Percentiles rank a stretch among this genome's conserved stretches.
phyloP scores from a whole-genome alignment of 2,888 invertebrate genomes.

The Cerastis leucographa region DNA sequence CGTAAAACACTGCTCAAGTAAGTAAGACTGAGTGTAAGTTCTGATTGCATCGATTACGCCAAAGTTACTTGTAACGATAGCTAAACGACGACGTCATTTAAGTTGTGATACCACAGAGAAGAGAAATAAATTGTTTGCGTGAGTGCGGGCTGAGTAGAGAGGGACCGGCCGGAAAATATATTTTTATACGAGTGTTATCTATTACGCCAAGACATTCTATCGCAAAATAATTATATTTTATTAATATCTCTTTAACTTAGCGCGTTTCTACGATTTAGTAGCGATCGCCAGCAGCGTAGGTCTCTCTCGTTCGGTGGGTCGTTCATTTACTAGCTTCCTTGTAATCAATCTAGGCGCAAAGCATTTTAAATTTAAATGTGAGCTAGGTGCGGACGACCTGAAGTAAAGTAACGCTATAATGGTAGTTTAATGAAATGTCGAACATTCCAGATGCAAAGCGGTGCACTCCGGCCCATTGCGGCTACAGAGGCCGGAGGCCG shows the following conservation, averaged over 20 bases:
- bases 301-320: too few species aligned
- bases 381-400: not conserved
- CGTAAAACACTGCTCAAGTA: too few species aligned
- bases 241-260: slow-evolving; percentile 1
- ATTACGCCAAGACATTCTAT: not conserved
- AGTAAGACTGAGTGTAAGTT: too few species aligned
- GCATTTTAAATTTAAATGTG: not conserved
- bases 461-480: slow-evolving; percentile 7
- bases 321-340: too few species aligned
- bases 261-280: slow-evolving; percentile 28
- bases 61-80: too few species aligned
- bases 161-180: too few species aligned
- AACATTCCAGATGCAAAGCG: slow-evolving; percentile 68
- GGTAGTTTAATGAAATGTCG: slow-evolving; percentile 76
- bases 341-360: not conserved
- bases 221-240: not conserved
- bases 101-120: too few species aligned
- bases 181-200: too few species aligned
- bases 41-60: too few species aligned
- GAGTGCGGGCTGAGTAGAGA: too few species aligned
- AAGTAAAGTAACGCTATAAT: slow-evolving; percentile 60
- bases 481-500: not conserved
- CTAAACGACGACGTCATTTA: too few species aligned
- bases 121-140: too few species aligned
- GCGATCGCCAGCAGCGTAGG: slow-evolving; percentile 10